Base-by-base conservation (phyloP, 1,140 invertebrate species). In the Neotoxoptera formosana region DNA sequence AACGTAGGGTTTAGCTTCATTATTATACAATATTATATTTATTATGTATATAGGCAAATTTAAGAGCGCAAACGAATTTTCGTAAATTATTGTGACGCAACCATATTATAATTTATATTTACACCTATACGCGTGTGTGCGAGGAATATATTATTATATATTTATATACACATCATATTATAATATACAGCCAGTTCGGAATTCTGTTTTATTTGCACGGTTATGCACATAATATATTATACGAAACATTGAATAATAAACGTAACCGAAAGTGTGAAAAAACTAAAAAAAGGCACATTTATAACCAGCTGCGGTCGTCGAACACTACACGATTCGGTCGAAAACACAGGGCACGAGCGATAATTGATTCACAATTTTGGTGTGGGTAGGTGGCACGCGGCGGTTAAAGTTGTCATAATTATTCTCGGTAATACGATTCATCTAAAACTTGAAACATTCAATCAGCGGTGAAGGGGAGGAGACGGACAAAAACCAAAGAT, bases 401-500 rank as follows among this genome's bases (percentile, higher is more conserved):
- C 7, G n/a, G 7, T 83, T 36, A 36, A 67, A 67, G 30, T 76
- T 76, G 14, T 76, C 14, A 76, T n/a, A 76, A n/a, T n/a, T 76
- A 76, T 67, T 67, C 60, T 67, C 0, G 0, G 30, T n/a, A 34
- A 76, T 17, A 76, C 14, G 25, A 67, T 30, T 67, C 30, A 9
- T 76, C 11, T 7, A 76, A 67, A n/a, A 76, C 1, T 76, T 7
- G 14, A 30, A 34, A 76, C 17, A n/a, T 76, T n/a, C n/a, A n/a
- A 76, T 34, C 60, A n/a, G n/a, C n/a, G 1, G 4, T 0, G 30
- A 30, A 9, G 9, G 25, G 14, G 4, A 0, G 30, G 11, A 9
- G 9, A 9, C 4, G 60, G n/a, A 6, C 14, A 14, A 67, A 67
- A 67, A 17, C 60, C n/a, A 30, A 76, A 76, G 14, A 76, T 76